Percentiles rank a stretch among this genome's conserved stretches.
Evolutionary conservation across 2,797 vertebrate species (phyloP).

Genomic region (Zalophus californianus): DNA sequence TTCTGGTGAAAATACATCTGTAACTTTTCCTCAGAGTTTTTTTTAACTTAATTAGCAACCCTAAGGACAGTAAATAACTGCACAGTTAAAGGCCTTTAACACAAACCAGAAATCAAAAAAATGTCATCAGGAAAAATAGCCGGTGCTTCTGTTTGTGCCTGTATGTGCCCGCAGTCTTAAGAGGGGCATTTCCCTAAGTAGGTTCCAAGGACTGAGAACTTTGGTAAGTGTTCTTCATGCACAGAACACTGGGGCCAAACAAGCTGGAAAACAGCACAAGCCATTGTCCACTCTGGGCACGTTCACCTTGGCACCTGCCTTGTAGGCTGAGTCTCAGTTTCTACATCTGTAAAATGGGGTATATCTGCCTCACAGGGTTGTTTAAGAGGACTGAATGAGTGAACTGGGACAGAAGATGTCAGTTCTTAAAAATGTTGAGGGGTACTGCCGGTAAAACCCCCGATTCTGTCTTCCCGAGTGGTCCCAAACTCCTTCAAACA

Average conservation of each 20-base stretch:
- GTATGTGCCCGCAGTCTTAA: neutral
- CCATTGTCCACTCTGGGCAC: neutral
- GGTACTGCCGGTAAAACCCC: no score
- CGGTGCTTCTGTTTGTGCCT: neutral
- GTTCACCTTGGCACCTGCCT: neutral
- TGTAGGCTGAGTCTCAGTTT: neutral
- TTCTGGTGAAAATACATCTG: neutral
- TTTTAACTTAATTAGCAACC: neutral
- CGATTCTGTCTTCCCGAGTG: neutral
- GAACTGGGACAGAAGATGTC: neutral
- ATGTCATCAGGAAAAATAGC: neutral
- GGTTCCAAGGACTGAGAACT: neutral
- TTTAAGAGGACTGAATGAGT: neutral
- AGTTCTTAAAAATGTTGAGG: neutral
- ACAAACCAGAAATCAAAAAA: neutral
- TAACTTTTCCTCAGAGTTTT: neutral
- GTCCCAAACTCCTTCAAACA: neutral
- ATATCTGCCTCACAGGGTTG: neutral
- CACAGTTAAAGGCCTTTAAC: neutral
- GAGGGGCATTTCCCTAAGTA: neutral
- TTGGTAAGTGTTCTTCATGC: no score
- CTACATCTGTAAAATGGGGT: neutral
- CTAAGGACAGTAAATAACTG: neutral
- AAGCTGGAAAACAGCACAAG: neutral
- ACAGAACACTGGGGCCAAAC: neutral